phyloP scores from a whole-genome alignment of 1,140 invertebrate genomes.

The Achatina immaculata region DNA sequence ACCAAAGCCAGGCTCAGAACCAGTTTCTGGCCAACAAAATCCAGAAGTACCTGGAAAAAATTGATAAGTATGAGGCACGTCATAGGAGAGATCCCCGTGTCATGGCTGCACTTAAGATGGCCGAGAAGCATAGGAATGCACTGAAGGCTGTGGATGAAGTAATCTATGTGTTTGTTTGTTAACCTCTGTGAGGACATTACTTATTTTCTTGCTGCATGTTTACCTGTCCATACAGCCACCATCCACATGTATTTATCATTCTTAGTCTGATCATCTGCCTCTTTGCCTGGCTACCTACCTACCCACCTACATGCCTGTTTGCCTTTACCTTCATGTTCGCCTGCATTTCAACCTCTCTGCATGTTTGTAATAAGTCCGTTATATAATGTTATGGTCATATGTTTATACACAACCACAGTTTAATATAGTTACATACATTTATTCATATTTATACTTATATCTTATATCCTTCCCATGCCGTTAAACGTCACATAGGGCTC shows the following conservation, averaged over 20 bases:
- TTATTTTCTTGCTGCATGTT: neutral
- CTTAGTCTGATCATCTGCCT: neutral
- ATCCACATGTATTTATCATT: neutral
- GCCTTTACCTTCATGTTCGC: too few relatives aligned
- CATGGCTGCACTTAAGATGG: neutral
- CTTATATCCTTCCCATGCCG: too few relatives aligned
- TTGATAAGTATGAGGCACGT: slow-evolving; percentile 19
- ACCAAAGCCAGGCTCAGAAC: slow-evolving; percentile 14
- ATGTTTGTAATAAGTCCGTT: too few relatives aligned
- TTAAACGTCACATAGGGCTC: too few relatives aligned
- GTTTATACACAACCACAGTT: too few relatives aligned
- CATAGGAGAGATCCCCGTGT: slow-evolving; percentile 12
- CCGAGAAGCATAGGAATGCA: neutral
- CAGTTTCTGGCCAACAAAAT: neutral
- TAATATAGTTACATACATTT: too few relatives aligned
- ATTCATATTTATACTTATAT: too few relatives aligned
- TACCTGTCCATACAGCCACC: neutral
- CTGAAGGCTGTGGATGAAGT: slow-evolving; percentile 6
- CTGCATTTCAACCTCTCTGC: too few relatives aligned
- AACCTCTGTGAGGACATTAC: neutral
- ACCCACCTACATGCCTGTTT: too few relatives aligned
- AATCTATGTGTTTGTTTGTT: neutral
- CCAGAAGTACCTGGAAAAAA: slow-evolving; percentile 15
- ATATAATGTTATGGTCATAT: too few relatives aligned
- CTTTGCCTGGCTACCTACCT: neutral